A percentile compares a stretch with the other conserved stretches of the same genome.
Conservation (phyloP, 2,113 vertebrate genomes). For the Rhabdomys dilectus region DNA sequence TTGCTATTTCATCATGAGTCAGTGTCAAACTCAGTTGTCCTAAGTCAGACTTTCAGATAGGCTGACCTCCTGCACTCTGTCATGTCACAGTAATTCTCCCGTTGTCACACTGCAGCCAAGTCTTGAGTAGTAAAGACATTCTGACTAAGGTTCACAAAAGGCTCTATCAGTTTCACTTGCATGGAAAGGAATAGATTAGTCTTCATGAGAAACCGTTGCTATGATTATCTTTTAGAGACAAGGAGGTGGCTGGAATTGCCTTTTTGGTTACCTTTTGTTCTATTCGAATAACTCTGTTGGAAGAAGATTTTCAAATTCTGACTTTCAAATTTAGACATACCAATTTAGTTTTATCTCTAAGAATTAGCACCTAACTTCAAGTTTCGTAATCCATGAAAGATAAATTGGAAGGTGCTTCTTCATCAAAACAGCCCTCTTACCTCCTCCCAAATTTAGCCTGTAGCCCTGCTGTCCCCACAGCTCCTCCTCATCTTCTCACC, state of each 20-base stretch:
- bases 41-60: conserved; percentile 30
- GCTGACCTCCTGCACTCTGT: conserved; percentile 11
- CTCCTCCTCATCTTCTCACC: neutral
- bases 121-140: neutral
- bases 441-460: neutral
- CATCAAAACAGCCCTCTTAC: neutral
- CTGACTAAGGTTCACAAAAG: neutral
- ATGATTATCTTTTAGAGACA: neutral
- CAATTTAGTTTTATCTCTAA: conserved; percentile 42
- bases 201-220: neutral
- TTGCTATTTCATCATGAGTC: neutral
- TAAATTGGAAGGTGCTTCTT: neutral
- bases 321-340: conserved; percentile 14
- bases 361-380: conserved; percentile 20
- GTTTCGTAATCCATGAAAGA: conserved; percentile 29
- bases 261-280: conserved; percentile 49
- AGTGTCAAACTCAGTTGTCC: conserved; percentile 23
- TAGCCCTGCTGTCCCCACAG: neutral
- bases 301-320: conserved; percentile 45
- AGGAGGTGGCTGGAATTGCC: neutral
- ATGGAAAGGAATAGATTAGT: neutral
- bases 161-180: neutral
- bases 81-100: neutral
- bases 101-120: neutral
- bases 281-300: neutral